phyloP scores from a whole-genome alignment of 2,888 invertebrate species.

The Tillus elongatus region DNA sequence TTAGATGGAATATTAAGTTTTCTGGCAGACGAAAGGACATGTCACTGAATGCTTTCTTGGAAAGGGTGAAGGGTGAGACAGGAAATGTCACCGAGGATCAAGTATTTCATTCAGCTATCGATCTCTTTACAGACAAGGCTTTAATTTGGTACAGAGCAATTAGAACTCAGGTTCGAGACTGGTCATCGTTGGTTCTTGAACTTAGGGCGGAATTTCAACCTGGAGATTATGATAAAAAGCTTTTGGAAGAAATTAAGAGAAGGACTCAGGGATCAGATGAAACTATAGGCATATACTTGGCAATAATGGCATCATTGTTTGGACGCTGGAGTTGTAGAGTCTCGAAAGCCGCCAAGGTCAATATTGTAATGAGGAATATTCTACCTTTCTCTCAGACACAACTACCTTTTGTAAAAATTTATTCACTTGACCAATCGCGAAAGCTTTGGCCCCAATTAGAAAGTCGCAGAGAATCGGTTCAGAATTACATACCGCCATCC shows the following conservation, averaged over 20 bases:
- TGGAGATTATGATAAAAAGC: conserved; percentile 9
- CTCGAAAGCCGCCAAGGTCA: conserved; percentile 10
- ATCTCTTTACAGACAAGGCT: conserved; percentile 13
- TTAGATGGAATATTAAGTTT: conserved; percentile 9
- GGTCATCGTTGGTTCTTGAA: conserved; percentile 6
- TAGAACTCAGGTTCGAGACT: background rate
- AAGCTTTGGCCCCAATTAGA: conserved; percentile 14
- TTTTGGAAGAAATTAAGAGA: conserved; percentile 25
- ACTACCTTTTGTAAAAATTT: conserved; percentile 12
- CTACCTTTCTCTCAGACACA: conserved; percentile 14
- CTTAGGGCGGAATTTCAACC: conserved; percentile 9
- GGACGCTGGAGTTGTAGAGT: conserved; percentile 1
- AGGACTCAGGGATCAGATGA: conserved; percentile 22
- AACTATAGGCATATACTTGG: conserved; percentile 18
- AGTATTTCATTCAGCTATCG: conserved; percentile 8
- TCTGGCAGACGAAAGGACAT: conserved; percentile 7
- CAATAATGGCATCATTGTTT: conserved; percentile 10
- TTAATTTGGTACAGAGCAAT: conserved; percentile 13
- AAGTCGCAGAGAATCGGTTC: conserved; percentile 4
- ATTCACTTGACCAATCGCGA: conserved; percentile 12
- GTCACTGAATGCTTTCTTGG: conserved; percentile 13
- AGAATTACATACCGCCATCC: conserved; percentile 8
- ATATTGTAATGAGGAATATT: conserved; percentile 15
- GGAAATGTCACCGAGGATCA: conserved; percentile 9
- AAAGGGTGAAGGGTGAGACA: conserved; percentile 11